Base-by-base conservation (phyloP, 2,113 vertebrate species). In the Amazona guildingii region DNA sequence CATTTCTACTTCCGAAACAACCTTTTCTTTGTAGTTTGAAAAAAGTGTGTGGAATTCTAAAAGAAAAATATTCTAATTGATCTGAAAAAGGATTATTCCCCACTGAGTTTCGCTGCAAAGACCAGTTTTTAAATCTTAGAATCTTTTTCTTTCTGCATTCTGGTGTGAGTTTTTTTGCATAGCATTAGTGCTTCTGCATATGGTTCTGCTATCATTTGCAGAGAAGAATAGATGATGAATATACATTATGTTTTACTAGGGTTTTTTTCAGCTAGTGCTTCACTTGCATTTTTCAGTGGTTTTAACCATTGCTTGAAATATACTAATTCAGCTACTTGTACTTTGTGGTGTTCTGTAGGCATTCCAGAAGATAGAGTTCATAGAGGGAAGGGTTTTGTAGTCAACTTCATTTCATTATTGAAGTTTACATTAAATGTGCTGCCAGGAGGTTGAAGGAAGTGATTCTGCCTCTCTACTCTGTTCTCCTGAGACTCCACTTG, bases 51-150 rank as follows among this genome's bases (percentile, higher is more conserved):
- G 3, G 4, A 54, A 31, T 81, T 46, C 17, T 31, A 19, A 48
- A 51, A 41, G 5, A 25, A 35, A 62, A 43, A 24, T 9, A 27
- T 29, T 37, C 23, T 39, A 5, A 3, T 35, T 64, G 5, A 13
- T 70, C 41, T 61, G 17, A 20, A 5, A 73, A 62, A 2, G 23
- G 2, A 51, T 49, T 17, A 6, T 63, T 70, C 7, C 10, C 9
- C 9, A 0, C 0, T 2, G 8, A 39, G 3, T 1, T 55, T 86
- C 28, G 48, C 1, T 67, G 10, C 37, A 6, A 29, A 80, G 14
- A 57, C 2, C 2, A 24, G 10, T n/a, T 72, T 59, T 88, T 25
- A 44, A 44, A 24, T 10, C 10, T 33, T 29, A 5, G 1, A 17
- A n/a, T 70, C 1, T 0, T 62, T 4, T 46, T 67, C 18, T 27